Evolutionary conservation across 1,140 invertebrate genomes (phyloP).

Genomic region (Drosophila rufa): DNA sequence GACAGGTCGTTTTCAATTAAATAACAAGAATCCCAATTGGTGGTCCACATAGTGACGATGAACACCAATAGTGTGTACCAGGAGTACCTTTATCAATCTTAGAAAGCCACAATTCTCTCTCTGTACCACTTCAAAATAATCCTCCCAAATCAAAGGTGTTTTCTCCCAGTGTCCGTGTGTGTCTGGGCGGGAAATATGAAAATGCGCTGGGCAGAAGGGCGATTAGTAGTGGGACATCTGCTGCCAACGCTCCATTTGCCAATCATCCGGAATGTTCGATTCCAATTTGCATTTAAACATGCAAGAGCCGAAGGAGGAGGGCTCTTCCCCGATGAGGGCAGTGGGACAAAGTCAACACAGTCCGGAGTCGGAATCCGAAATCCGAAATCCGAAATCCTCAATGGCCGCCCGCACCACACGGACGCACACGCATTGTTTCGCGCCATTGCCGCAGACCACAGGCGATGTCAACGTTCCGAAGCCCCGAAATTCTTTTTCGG

Average conservation of each 20-base stretch:
- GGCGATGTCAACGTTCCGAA: conserved; percentile 42
- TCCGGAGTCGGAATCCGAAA: conserved; percentile 16
- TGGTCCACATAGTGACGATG: too few species aligned
- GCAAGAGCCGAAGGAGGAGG: conserved; percentile 17
- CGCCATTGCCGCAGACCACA: conserved; percentile 31
- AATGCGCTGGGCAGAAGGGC: conserved; percentile 1
- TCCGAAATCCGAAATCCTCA: conserved; percentile 33
- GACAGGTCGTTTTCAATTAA: too few species aligned
- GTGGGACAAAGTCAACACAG: conserved; percentile 18
- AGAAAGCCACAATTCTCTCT: too few species aligned
- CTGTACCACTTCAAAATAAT: not conserved
- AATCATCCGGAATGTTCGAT: conserved; percentile 46
- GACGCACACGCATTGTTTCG: conserved; percentile 27
- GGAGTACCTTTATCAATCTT: too few species aligned
- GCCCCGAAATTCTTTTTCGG: conserved; percentile 31
- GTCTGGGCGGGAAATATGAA: conserved; percentile 28
- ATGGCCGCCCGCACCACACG: conserved; percentile 9
- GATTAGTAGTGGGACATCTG: conserved; percentile 12
- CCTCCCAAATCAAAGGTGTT: not conserved
- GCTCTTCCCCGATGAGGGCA: conserved; percentile 14
- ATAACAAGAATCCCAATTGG: too few species aligned
- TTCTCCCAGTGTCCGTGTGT: conserved; percentile 1
- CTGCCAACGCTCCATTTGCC: conserved; percentile 29
- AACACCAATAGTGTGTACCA: too few species aligned
- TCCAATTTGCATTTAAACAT: conserved; percentile 49